Evolutionary conservation across 1,140 invertebrate genomes (phyloP).

Genomic region (Drosophila parabipectinata): DNA sequence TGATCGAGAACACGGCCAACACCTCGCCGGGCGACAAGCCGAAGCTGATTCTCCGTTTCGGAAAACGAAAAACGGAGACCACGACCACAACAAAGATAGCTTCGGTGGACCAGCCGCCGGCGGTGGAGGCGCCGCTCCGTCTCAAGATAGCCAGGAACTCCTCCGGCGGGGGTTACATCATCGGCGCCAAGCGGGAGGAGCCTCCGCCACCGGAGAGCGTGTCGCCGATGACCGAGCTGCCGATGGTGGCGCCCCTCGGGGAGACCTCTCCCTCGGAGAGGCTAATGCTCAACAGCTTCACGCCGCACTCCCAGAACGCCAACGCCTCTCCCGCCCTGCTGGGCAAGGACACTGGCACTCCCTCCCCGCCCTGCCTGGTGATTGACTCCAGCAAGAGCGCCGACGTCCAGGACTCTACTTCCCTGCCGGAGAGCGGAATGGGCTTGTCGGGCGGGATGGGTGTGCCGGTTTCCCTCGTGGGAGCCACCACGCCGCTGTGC

Average conservation of each 20-base stretch:
- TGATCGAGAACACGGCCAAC: constrained; percentile 84
- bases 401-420: constrained; percentile 77
- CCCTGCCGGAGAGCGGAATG: constrained; percentile 60
- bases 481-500: constrained; percentile 61
- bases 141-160: constrained; percentile 92
- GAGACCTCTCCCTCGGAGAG: constrained; percentile 43
- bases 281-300: constrained; percentile 58
- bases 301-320: constrained; percentile 71
- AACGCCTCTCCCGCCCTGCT: constrained; percentile 68
- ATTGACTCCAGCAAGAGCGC: constrained; percentile 78
- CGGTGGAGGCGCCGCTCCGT: constrained; percentile 87
- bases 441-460: constrained; percentile 4
- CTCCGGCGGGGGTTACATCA: constrained; percentile 88
- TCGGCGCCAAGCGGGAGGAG: constrained; percentile 79
- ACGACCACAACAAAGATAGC: constrained; percentile 77
- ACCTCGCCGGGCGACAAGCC: constrained; percentile 84
- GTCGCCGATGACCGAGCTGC: constrained; percentile 45
- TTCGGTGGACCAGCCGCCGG: constrained; percentile 17
- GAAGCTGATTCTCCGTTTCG: constrained; percentile 88
- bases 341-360: constrained; percentile 72
- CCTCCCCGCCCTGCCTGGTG: constrained; percentile 74
- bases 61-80: constrained; percentile 83
- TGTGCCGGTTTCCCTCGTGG: constrained; percentile 31
- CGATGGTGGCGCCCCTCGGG: constrained; percentile 40
- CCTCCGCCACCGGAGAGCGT: constrained; percentile 10